Conservation (phyloP, 2,888 invertebrate species). For the Eristalis arbustorum region DNA sequence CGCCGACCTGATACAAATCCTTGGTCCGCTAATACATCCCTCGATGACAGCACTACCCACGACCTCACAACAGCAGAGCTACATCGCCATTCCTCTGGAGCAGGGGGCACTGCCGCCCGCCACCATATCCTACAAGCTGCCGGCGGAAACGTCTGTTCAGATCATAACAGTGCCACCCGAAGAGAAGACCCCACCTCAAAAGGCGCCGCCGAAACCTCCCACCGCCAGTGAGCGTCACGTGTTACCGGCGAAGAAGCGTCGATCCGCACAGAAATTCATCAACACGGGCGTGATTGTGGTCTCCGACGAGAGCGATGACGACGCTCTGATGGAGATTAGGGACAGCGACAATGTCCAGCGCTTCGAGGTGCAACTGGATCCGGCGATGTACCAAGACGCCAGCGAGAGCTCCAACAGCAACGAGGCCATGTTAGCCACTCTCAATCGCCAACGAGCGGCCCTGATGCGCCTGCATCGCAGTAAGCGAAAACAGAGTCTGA, state of each 20-base stretch:
- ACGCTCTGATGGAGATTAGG: background rate
- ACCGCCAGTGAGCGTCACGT: background rate
- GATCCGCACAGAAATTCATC: constrained; percentile 47
- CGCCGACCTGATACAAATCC: constrained; percentile 78
- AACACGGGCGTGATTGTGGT: constrained; percentile 70
- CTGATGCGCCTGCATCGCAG: constrained; percentile 72
- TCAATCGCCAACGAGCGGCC: constrained; percentile 75
- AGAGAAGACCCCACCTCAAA: constrained; percentile 71
- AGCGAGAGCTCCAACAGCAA: constrained; percentile 72
- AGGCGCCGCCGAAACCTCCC: constrained; percentile 8
- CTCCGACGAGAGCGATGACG: constrained; percentile 73
- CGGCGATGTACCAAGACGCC: constrained; percentile 69
- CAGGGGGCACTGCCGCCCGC: constrained; percentile 58
- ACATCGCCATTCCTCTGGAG: constrained; percentile 51
- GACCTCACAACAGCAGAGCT: constrained; percentile 35
- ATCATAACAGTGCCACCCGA: constrained; percentile 77
- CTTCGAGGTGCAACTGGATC: constrained; percentile 72
- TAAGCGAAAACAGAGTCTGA: constrained; percentile 71
- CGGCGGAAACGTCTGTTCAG: constrained; percentile 79
- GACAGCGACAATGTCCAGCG: constrained; percentile 53
- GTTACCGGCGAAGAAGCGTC: constrained; percentile 51
- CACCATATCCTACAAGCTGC: constrained; percentile 78
- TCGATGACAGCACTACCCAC: constrained; percentile 52
- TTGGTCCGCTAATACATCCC: constrained; percentile 76
- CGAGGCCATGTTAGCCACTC: constrained; percentile 75